Conservation (phyloP, 2,888 invertebrate genomes). For the Drosophila subsilvestris region DNA sequence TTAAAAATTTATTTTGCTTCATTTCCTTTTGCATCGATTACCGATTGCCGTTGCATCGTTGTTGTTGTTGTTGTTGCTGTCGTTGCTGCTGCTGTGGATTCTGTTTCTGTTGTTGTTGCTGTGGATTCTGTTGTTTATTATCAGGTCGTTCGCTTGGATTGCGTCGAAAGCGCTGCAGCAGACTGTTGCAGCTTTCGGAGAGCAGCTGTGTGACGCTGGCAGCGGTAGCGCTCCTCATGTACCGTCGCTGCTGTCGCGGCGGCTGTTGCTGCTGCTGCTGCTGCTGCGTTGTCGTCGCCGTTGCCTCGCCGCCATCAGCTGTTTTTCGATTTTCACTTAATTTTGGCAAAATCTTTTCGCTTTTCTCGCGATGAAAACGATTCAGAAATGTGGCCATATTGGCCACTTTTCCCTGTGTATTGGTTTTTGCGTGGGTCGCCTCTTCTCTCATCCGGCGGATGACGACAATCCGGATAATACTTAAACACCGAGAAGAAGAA, state of each 20-base stretch:
- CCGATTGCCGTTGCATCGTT: conserved; percentile 69
- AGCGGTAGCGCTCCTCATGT: conserved; percentile 90
- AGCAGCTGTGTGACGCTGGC: conserved; percentile 94
- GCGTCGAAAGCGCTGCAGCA: conserved; percentile 91
- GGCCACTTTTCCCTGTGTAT: conserved; percentile 8
- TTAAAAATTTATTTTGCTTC: conserved; percentile 61
- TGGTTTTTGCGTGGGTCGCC: conserved; percentile 21
- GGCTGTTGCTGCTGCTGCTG: conserved; percentile 35
- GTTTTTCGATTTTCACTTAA: conserved; percentile 50
- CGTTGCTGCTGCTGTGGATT: conserved; percentile 52
- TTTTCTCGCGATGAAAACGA: conserved; percentile 82
- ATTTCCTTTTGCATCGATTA: conserved; percentile 77
- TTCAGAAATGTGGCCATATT: conserved; percentile 81
- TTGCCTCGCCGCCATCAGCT: conserved; percentile 35
- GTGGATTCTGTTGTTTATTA: conserved; percentile 78
- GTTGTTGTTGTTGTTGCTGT: conserved; percentile 59
- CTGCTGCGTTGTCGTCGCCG: conserved; percentile 40
- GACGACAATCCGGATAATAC: conserved; percentile 40
- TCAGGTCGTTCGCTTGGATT: conserved; percentile 90
- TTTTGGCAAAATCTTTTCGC: conserved; percentile 77
- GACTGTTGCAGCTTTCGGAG: conserved; percentile 93
- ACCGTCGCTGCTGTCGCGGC: conserved; percentile 88
- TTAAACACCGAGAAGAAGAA: conserved; percentile 1
- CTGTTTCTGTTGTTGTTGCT: conserved; percentile 50
- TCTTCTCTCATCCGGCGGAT: conserved; percentile 9